phyloP scores from a whole-genome alignment of 2,888 invertebrate genomes.

The Xanthorhoe designata region DNA sequence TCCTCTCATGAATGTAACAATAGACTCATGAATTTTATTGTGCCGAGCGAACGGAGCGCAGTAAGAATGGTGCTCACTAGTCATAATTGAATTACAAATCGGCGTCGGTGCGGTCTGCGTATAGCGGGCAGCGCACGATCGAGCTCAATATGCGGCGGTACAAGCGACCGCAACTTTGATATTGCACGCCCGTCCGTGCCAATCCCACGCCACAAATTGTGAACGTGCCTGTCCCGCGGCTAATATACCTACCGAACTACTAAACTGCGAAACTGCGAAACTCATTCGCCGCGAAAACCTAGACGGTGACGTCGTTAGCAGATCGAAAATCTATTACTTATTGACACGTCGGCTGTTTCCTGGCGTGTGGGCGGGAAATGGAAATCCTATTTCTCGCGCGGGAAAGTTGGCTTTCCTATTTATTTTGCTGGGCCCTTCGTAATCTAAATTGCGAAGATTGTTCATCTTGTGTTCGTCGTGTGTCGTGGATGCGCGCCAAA shows the following conservation, averaged over 20 bases:
- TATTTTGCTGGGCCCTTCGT: conserved; percentile 25
- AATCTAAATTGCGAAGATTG: conserved; percentile 22
- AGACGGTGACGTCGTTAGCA: conserved; percentile 44
- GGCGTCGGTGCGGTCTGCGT: conserved; percentile 43
- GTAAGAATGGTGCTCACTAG: conserved; percentile 50
- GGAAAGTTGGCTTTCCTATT: conserved; percentile 34
- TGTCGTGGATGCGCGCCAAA: neutral
- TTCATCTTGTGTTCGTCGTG: conserved; percentile 14
- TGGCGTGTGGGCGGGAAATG: conserved; percentile 38
- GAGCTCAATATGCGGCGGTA: conserved; percentile 55
- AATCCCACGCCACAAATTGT: conserved; percentile 67
- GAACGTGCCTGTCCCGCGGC: conserved; percentile 61
- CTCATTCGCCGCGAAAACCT: conserved; percentile 45
- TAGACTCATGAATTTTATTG: conserved; percentile 67
- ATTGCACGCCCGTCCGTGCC: conserved; percentile 65
- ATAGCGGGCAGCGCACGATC: conserved; percentile 41
- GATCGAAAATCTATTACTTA: conserved; percentile 47
- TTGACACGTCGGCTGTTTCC: conserved; percentile 44
- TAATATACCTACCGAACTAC: conserved; percentile 50
- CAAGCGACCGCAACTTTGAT: conserved; percentile 57
- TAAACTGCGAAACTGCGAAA: conserved; percentile 44
- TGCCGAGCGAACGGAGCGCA: conserved; percentile 41
- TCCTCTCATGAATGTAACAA: conserved; percentile 63
- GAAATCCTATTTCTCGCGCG: conserved; percentile 43
- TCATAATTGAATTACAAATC: conserved; percentile 63